Evolutionary conservation across 1,140 invertebrate genomes (phyloP), one percentile per base, ranked within the genome.

Genomic region (Neomicropteryx cornuta): DNA sequence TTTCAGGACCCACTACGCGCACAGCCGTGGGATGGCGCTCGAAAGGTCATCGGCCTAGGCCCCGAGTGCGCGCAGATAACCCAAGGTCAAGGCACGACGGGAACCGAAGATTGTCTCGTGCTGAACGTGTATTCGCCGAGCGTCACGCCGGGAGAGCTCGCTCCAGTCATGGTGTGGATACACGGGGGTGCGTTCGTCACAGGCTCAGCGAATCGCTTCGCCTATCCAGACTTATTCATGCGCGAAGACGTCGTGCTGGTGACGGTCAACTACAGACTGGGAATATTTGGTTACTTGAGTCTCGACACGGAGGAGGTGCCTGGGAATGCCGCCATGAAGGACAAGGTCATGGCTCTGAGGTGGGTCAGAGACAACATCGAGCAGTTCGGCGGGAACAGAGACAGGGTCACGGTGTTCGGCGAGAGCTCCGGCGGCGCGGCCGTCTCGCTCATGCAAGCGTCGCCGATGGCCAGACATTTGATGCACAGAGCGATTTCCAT

Each of bases 151-250:
- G 29, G 30, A 4, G 8, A 56, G 33, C 33, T 44, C 16, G 46
- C 49, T 40, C 68, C 77, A 2, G 77, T 82, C 0, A 72, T 83
- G 68, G 63, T 80, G 2, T 83, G 69, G 66, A 65, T 84, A 13
- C 72, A 82, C 51, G 79, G 79, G 0, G 81, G 81, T n/a, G 63
- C 60, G 10, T 73, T 76, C 35, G 53, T 63, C 21, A 44, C 48
- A 20, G 70, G 71, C 2, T 63, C 63, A 18, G 54, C 54, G 16
- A 40, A 49, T 4, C 30, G 54, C 0, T 51, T 60, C 33, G 51
- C 46, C 20, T 58, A 61, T 20, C 62, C 68, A 0, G 61, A 69
- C 16, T 63, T 69, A 36, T 63, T 76, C 4, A 57, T 67, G 42
- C 53, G 56, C 16, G 58, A 72, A 11, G 55, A 68, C 20, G 55